These are phyloP conservation scores for Andrena trimmerana DNA, from an alignment of 2,888 invertebrate species.

Conservation along the genomic window DNA sequence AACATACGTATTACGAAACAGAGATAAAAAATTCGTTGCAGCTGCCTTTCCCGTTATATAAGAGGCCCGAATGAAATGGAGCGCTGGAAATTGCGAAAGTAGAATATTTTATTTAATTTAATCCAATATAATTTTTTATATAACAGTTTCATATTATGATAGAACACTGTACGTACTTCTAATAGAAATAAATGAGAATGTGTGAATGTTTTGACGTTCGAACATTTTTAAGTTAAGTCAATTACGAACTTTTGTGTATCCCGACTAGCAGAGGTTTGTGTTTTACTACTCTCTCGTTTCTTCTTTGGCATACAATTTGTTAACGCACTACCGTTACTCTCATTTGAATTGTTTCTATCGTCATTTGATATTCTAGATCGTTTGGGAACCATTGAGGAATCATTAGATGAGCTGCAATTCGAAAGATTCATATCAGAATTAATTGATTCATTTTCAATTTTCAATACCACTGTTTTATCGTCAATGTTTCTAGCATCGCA, in stretches of 20 bases:
- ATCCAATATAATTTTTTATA: not conserved
- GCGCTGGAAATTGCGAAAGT: constrained; percentile 16
- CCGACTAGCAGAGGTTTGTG: not conserved
- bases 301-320: constrained; percentile 32
- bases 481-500: not conserved
- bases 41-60: constrained; percentile 75
- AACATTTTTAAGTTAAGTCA: constrained; percentile 44
- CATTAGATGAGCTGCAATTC: not conserved
- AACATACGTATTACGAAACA: constrained; percentile 79
- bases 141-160: constrained; percentile 8
- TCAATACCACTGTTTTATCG: not conserved
- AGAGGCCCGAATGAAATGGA: constrained; percentile 6
- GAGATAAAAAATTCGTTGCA: constrained; percentile 79
- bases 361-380: constrained; percentile 4
- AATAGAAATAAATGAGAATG: constrained; percentile 19
- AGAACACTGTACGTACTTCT: constrained; percentile 28
- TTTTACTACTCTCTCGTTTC: not conserved
- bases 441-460: constrained; percentile 1
- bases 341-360: not conserved
- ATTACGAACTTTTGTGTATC: constrained; percentile 1
- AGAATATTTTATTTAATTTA: constrained; percentile 40
- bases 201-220: constrained; percentile 3
- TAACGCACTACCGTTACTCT: not conserved
- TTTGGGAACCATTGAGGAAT: constrained; percentile 13
- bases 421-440: constrained; percentile 6